Conservation (phyloP, 1,140 invertebrate genomes). For the Bombus turneri region DNA sequence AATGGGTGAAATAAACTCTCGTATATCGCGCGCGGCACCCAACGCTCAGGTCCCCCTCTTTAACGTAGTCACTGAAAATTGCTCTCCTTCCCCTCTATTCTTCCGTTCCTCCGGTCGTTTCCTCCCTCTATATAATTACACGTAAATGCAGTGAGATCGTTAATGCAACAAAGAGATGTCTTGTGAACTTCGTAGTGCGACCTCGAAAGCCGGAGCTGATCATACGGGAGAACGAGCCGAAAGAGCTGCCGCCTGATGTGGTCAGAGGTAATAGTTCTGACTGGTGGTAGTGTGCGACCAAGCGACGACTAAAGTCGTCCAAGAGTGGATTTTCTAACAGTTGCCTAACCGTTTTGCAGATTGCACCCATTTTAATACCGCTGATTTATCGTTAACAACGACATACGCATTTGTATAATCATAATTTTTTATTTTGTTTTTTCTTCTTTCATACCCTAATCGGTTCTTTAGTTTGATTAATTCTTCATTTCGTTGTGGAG, state of each 20-base stretch:
- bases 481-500: not conserved
- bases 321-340: conserved; percentile 20
- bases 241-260: conserved; percentile 94
- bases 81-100: not conserved
- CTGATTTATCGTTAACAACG: conserved; percentile 13
- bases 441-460: not conserved
- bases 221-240: conserved; percentile 94
- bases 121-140: conserved; percentile 46
- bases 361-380: conserved; percentile 4
- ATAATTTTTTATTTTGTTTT: not conserved
- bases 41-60: not conserved
- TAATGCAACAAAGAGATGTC: conserved; percentile 69
- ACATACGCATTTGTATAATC: not conserved
- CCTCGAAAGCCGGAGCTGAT: conserved; percentile 93
- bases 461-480: not conserved
- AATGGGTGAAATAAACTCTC: not conserved
- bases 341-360: conserved; percentile 35
- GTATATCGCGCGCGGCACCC: not conserved
- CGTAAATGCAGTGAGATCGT: conserved; percentile 53
- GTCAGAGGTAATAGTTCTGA: conserved; percentile 88
- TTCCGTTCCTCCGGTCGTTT: not conserved
- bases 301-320: not conserved
- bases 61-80: conserved; percentile 45
- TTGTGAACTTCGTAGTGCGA: conserved; percentile 82
- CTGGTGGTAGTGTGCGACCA: conserved; percentile 28